Base-by-base conservation (phyloP, 1,140 invertebrate genomes). In the Hypsibius dujardini region DNA sequence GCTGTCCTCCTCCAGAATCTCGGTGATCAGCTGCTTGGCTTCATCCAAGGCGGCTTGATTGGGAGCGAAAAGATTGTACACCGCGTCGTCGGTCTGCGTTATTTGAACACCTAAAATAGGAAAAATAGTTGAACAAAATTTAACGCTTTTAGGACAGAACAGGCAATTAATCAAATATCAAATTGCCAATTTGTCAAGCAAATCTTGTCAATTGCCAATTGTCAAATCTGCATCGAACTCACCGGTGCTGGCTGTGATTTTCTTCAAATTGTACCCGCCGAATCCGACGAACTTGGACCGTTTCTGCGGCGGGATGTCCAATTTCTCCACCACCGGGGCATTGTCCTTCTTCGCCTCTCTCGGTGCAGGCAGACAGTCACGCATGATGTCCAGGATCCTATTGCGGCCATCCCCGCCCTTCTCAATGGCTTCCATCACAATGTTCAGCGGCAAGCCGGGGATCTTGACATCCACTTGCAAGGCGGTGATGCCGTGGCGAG, bases 391-490 rank as follows among this genome's bases (percentile, higher is more conserved):
- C 2, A 96, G 80, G 73, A 96, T 92, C 76, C 86, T 82, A 15
- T 75, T 77, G 78, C 90, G 92, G 1, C 87, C 91, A 69, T 85
- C 84, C 73, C 74, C 82, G 1, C 85, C 90, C 74, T 86, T 84
- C 74, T 86, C 80, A 14, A 98, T 79, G 0, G 90, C 83, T 79
- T 95, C 90, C 86, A 89, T 89, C 0, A 97, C 82, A 42, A 96
- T 84, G 79, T 88, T 87, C 0, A 94, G 78, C 0, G 94, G 91
- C 46, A 99, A 77, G 0, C 95, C 95, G 0, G 88, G 85, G 69
- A 96, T 83, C 83, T 98, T 98, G 45, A 97, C 84, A 79, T 98
- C 93, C 47, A 74, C 73, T 81, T 98, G 95, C 45, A 98, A 80
- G 1, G 93, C 90, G 1, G 92, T 98, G 14, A 98, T 86, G 1